phyloP scores from a whole-genome alignment of 2,113 vertebrate species.

The Erpornis zantholeuca region DNA sequence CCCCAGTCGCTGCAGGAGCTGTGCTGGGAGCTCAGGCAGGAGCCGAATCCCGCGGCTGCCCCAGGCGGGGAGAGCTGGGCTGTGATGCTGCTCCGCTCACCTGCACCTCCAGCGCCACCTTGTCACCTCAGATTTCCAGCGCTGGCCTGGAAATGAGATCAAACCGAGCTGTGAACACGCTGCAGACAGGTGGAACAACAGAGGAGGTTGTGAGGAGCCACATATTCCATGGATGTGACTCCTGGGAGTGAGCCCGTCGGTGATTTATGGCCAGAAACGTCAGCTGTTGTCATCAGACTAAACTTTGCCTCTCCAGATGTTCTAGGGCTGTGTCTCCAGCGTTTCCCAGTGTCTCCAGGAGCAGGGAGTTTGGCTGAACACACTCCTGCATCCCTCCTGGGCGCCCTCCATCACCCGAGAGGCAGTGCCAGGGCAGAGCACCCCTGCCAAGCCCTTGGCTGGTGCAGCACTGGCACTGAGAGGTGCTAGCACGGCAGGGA shows the following conservation, averaged over 20 bases:
- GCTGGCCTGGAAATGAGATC: background rate
- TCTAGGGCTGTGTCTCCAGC: background rate
- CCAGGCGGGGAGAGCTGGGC: rapidly evolving
- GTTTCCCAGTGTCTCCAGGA: background rate
- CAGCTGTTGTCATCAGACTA: background rate
- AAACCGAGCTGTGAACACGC: rapidly evolving
- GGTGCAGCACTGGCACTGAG: rapidly evolving
- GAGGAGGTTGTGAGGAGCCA: background rate
- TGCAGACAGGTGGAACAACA: background rate
- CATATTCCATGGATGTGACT: background rate
- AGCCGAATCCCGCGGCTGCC: background rate
- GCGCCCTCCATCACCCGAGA: background rate
- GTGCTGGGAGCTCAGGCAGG: background rate
- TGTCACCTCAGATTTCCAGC: background rate
- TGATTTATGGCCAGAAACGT: background rate
- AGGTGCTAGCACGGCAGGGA: rapidly evolving
- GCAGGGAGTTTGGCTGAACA: background rate
- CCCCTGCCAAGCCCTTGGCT: background rate
- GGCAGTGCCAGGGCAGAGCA: background rate
- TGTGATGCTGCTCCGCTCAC: background rate
- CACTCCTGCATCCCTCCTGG: background rate
- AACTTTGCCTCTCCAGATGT: background rate
- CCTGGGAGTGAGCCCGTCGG: background rate
- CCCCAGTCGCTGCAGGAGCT: background rate
- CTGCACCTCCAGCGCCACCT: rapidly evolving